These are phyloP conservation scores for Theristicus caerulescens DNA, from an alignment of 2,113 vertebrate genomes.

Conservation along the genomic window DNA sequence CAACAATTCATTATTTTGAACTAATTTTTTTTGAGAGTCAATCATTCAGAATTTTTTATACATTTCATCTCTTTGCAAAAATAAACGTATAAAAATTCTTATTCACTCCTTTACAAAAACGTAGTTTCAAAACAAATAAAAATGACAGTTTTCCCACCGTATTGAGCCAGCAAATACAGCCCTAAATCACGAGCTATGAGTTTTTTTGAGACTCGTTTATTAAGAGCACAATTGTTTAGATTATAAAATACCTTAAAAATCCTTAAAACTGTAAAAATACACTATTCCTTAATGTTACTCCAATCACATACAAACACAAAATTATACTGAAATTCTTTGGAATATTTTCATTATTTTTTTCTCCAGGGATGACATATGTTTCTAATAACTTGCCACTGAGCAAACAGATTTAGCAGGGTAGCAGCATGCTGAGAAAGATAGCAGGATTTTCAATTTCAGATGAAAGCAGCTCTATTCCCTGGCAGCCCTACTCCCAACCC, in stretches of 20 bases:
- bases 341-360: constrained; percentile 21
- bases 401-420: constrained; percentile 60
- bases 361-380: constrained; percentile 50
- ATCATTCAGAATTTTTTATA: background rate
- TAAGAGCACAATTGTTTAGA: background rate
- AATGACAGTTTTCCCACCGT: background rate
- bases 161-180: background rate
- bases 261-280: background rate
- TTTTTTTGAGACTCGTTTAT: background rate
- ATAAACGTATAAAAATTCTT: background rate
- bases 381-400: constrained; percentile 55
- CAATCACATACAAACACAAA: background rate
- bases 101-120: background rate
- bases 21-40: background rate
- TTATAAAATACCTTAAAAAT: background rate
- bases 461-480: constrained; percentile 62
- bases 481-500: constrained; percentile 25
- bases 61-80: background rate
- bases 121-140: background rate
- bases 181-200: background rate
- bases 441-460: constrained; percentile 67
- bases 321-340: constrained; percentile 7
- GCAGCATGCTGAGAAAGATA: constrained; percentile 62
- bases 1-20: background rate
- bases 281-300: background rate